These are phyloP conservation scores for Sardinella longiceps DNA, from an alignment of 2,797 vertebrate species.

Conservation along the genomic window DNA sequence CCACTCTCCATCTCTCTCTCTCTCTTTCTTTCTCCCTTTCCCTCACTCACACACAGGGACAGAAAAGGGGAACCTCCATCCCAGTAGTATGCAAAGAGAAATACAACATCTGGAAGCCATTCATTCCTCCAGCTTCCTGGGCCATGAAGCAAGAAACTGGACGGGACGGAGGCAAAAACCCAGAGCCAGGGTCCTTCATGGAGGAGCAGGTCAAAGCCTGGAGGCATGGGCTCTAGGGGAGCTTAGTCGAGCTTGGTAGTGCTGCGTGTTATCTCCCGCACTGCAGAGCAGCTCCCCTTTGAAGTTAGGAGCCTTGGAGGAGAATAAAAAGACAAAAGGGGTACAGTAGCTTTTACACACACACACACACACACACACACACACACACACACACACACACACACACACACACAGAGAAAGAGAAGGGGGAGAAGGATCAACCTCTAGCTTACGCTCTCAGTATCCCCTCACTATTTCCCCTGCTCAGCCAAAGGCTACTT, in stretches of 20 bases:
- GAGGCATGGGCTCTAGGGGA: slow-evolving; percentile 45
- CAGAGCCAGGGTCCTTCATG: slow-evolving; percentile 18
- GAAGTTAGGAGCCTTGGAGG: slow-evolving; percentile 65
- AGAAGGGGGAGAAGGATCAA: not conserved
- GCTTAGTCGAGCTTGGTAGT: slow-evolving; percentile 57
- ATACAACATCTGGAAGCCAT: slow-evolving; percentile 29
- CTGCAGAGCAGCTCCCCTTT: slow-evolving; percentile 66
- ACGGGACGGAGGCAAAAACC: slow-evolving; percentile 22
- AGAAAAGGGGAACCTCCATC: not conserved
- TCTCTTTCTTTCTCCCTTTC: too few species aligned
- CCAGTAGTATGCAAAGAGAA: not conserved
- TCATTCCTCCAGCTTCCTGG: slow-evolving; percentile 36
- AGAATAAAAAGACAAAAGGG: slow-evolving; percentile 43
- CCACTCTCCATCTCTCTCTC: too few species aligned
- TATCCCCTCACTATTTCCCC: slow-evolving; percentile 28
- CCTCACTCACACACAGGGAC: slow-evolving; percentile 9
- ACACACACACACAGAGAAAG: slow-evolving; percentile 41
- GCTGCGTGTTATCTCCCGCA: slow-evolving; percentile 67
- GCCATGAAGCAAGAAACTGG: slow-evolving; percentile 29
- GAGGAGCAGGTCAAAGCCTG: slow-evolving; percentile 34
- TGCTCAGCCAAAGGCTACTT: not conserved
- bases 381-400: slow-evolving; percentile 37
- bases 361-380: slow-evolving; percentile 49
- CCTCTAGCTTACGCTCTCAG: slow-evolving; percentile 19
- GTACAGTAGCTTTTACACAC: slow-evolving; percentile 53